Evolutionary conservation across 2,888 invertebrate species (phyloP), one percentile per base, ranked within the genome.

Genomic region (Bugula neritina): DNA sequence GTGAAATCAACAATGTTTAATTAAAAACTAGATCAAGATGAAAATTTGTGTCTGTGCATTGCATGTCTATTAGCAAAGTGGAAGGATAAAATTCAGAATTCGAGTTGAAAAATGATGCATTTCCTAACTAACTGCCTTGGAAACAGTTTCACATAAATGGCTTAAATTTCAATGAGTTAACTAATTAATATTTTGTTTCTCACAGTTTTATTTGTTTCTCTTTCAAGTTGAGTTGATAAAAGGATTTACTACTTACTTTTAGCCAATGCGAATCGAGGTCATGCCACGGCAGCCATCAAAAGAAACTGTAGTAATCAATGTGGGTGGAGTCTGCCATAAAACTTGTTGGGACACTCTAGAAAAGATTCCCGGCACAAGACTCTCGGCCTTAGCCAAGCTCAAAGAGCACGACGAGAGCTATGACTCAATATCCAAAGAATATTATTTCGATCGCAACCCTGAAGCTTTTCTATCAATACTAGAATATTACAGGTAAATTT

Each of bases 381-480:
- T 83, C 34, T 80, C 81, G 3, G 74, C 78, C 34, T 74, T 83
- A 71, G 78, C 82, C 0, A 73, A 77, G 0, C 77, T 79, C 0
- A 76, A 77, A 54, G 80, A 81, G 63, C 75, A 76, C 0, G 83
- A 83, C 73, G 81, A 81, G 69, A 77, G 75, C 0, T 83, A 80
- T 76, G 82, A 83, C 73, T 63, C 69, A 0, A 79, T 78, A 23
- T 74, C 74, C 1, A 72, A 77, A 1, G 82, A 83, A 72, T 83
- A 78, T 73, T 83, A 82, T 75, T 83, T 83, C 74, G 83, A 83
- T 74, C 74, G 82, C 21, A 80, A 83, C 73, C 80, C 83, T 0
- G 78, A 79, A 1, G 81, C 79, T 1, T 83, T 83, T 72, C 76
- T 79, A 0, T 74, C 78, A 27, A 77, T 83, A 10, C 75, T 83